A percentile compares a stretch with the other conserved stretches of the same genome.
Conservation (phyloP, 2,888 invertebrate genomes). For the Lithophane semibrunnea region DNA sequence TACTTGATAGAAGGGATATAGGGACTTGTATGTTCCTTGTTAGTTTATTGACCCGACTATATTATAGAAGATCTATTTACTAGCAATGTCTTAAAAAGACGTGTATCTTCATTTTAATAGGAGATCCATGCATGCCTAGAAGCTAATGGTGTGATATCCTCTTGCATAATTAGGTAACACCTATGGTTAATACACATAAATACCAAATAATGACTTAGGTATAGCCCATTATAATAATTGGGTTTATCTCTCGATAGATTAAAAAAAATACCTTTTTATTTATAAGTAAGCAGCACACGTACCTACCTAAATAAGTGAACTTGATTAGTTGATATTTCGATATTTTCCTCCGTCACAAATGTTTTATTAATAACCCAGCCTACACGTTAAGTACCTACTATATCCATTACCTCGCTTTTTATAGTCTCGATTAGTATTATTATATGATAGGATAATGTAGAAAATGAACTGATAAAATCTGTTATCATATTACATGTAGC, state of each 20-base stretch:
- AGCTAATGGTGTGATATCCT: not conserved
- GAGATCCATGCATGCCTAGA: too few species aligned
- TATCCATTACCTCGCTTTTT: not conserved
- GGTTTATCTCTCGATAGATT: too few species aligned
- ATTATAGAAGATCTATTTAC: not conserved
- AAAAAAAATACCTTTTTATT: not conserved
- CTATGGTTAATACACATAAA: too few species aligned
- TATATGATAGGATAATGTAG: constrained; percentile 22
- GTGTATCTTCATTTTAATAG: not conserved
- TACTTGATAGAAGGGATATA: not conserved
- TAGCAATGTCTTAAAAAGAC: not conserved
- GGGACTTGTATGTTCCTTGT: not conserved
- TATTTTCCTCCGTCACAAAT: not conserved
- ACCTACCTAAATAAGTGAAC: not conserved
- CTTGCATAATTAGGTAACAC: too few species aligned
- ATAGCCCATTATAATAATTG: too few species aligned
- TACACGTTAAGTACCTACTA: too few species aligned
- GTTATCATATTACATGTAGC: constrained; percentile 38
- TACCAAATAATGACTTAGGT: too few species aligned
- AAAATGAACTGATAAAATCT: constrained; percentile 36
- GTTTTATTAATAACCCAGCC: not conserved
- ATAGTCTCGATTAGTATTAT: constrained; percentile 1
- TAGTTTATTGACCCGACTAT: not conserved
- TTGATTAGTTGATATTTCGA: not conserved
- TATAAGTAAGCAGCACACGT: not conserved